These are phyloP conservation scores for Cossypha niveicapilla DNA, from an alignment of 2,797 vertebrate genomes.

Conservation along the genomic window DNA sequence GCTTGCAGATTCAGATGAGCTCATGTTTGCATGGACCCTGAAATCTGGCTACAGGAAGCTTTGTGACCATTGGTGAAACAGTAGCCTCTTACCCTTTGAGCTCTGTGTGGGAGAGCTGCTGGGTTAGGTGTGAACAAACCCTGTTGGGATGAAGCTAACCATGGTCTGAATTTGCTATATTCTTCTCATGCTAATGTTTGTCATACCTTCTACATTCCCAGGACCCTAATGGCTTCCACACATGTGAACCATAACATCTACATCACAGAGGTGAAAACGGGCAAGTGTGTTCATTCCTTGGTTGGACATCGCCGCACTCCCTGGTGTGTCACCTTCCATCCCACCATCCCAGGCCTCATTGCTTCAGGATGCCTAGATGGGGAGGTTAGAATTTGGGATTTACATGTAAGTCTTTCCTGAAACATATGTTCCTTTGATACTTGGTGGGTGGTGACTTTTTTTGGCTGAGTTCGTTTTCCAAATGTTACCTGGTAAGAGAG, in stretches of 20 bases:
- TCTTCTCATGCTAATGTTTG: neutral
- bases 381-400: constrained; percentile 98
- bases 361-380: constrained; percentile 98
- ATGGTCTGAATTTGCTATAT: neutral
- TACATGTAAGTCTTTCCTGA: constrained; percentile 86
- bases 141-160: neutral
- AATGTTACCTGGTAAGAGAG: neutral
- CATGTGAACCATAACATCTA: constrained; percentile 99
- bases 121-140: neutral
- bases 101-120: neutral
- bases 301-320: constrained; percentile 97
- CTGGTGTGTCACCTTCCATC: constrained; percentile 99
- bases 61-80: neutral
- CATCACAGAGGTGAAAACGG: constrained; percentile 98
- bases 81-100: neutral
- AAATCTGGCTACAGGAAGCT: neutral
- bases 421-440: neutral
- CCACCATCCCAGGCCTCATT: constrained; percentile 95
- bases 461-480: neutral
- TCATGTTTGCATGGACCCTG: neutral
- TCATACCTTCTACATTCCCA: constrained; percentile 53
- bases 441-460: neutral
- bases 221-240: constrained; percentile 96
- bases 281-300: constrained; percentile 95
- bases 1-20: neutral